These are phyloP conservation scores for Diarsia brunnea DNA, from an alignment of 2,888 invertebrate species.

Conservation along the genomic window DNA sequence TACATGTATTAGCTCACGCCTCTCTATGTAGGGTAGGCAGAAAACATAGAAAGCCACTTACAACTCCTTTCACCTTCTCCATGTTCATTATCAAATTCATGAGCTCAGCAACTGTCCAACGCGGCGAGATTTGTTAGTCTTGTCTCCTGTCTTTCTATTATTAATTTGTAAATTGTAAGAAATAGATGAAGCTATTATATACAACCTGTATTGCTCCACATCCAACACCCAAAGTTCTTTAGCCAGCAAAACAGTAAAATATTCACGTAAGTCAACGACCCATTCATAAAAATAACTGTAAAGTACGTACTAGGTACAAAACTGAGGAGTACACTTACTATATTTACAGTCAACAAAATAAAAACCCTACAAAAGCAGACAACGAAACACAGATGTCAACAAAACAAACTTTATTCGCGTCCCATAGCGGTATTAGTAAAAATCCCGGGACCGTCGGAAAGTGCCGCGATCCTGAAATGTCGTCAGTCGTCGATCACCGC, in stretches of 20 bases:
- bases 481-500: slow-evolving; percentile 83
- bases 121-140: too few relatives aligned
- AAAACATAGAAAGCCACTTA: too few relatives aligned
- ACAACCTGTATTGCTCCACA: background rate
- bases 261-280: background rate
- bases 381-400: slow-evolving; percentile 44
- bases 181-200: too few relatives aligned
- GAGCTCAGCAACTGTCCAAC: too few relatives aligned
- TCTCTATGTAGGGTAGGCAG: too few relatives aligned
- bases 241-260: background rate
- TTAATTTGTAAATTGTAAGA: too few relatives aligned
- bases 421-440: slow-evolving; percentile 63
- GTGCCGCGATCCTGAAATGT: slow-evolving; percentile 76
- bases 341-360: slow-evolving; percentile 4
- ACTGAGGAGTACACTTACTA: background rate
- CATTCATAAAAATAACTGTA: background rate
- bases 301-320: background rate
- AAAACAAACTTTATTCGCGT: slow-evolving; percentile 63
- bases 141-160: too few relatives aligned
- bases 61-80: too few relatives aligned
- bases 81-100: too few relatives aligned
- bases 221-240: background rate
- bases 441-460: slow-evolving; percentile 66
- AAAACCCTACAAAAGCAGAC: slow-evolving; percentile 10
- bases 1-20: too few relatives aligned